Evolutionary conservation across 2,888 invertebrate species (phyloP).

Genomic region (Harmothoe impar): DNA sequence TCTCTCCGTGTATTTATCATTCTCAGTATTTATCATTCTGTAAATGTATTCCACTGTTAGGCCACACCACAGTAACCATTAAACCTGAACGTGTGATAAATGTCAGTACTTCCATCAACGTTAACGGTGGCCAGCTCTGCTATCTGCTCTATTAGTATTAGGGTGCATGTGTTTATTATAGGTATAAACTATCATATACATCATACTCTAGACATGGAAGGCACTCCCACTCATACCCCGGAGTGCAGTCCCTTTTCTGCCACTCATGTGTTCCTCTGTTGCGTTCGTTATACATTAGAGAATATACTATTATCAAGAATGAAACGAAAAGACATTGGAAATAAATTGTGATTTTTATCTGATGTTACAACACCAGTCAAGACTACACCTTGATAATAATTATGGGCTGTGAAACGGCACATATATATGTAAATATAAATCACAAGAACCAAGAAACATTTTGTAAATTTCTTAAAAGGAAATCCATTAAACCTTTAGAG

Average conservation of each 20-base stretch:
- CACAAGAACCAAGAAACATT: constrained; percentile 14
- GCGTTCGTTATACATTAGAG: not conserved
- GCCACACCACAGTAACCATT: not conserved
- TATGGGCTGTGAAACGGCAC: not conserved
- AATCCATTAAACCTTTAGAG: no score
- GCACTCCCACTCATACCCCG: not conserved
- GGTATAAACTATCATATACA: not conserved
- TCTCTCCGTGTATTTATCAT: not conserved
- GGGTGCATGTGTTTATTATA: not conserved
- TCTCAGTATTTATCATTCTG: not conserved
- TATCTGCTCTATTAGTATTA: not conserved
- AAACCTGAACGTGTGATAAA: not conserved
- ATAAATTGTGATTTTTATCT: not conserved
- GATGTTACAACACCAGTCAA: not conserved
- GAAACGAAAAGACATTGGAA: not conserved
- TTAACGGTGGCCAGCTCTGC: not conserved
- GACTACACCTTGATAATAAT: no score
- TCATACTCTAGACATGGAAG: not conserved
- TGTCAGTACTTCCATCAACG: not conserved
- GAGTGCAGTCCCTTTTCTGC: not conserved
- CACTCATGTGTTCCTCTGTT: not conserved
- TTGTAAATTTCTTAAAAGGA: not conserved
- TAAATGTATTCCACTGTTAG: not conserved
- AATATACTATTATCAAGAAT: not conserved
- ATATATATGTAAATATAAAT: no score